Evolutionary conservation across 2,113 vertebrate species (phyloP).

Genomic region (Cichladusa arquata): DNA sequence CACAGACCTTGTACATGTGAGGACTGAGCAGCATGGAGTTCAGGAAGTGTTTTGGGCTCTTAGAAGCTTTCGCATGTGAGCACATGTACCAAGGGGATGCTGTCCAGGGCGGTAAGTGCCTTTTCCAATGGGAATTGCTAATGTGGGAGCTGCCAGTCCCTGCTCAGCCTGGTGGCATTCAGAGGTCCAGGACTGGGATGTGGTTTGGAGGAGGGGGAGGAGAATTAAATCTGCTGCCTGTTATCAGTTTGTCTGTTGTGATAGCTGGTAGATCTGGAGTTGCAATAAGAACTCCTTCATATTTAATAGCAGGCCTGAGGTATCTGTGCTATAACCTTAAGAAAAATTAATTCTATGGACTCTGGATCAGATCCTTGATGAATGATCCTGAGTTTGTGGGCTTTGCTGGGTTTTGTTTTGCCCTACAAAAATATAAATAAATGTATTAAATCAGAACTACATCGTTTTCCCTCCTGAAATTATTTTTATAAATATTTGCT

Average conservation of each 20-base stretch:
- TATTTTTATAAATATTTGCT: not conserved
- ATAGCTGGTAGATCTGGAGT: not conserved
- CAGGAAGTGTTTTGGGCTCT: not conserved
- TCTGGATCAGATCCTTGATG: not conserved
- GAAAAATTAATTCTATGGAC: not conserved
- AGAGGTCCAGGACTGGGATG: not conserved
- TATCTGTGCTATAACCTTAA: not conserved
- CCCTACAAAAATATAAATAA: not conserved
- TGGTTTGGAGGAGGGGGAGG: not conserved
- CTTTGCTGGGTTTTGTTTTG: not conserved
- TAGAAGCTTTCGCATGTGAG: not conserved
- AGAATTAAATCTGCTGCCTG: not conserved
- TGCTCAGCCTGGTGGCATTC: not conserved
- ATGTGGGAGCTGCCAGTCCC: not conserved
- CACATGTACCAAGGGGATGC: fast-evolving
- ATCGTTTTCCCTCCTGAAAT: not conserved
- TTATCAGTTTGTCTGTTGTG: not conserved
- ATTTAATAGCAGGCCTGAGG: not conserved
- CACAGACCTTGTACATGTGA: not conserved
- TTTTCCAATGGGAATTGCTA: fast-evolving
- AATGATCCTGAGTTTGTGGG: not conserved
- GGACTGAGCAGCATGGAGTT: not conserved
- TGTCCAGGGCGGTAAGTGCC: fast-evolving
- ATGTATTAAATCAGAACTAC: not conserved
- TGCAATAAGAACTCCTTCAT: not conserved